A percentile compares a stretch with the other conserved stretches of the same genome.
Conservation (phyloP, 1,140 invertebrate genomes). For the Drosophila setifemur region DNA sequence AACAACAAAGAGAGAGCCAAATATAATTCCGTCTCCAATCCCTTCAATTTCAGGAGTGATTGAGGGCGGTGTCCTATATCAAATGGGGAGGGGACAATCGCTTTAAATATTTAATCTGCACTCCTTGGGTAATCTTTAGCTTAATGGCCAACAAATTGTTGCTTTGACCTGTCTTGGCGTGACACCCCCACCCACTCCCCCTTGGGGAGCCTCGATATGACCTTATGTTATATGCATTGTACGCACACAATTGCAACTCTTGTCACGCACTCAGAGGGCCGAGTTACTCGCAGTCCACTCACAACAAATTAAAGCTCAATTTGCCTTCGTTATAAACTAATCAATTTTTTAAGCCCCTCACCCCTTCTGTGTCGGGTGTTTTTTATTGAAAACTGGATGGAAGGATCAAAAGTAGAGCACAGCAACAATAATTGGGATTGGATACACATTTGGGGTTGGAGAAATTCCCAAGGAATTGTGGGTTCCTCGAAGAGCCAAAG, state of each 20-base stretch:
- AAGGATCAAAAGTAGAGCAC: constrained; percentile 32
- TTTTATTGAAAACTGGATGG: constrained; percentile 36
- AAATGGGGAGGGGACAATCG: background rate
- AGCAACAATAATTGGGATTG: constrained; percentile 13
- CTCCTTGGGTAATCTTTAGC: constrained; percentile 30
- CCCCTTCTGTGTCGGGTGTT: background rate
- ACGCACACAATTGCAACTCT: background rate
- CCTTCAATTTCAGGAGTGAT: constrained; percentile 2
- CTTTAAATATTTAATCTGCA: constrained; percentile 52
- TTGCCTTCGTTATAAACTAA: constrained; percentile 61
- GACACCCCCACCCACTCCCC: constrained; percentile 1
- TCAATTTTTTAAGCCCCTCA: constrained; percentile 34
- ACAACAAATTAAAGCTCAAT: constrained; percentile 56
- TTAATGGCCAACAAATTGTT: constrained; percentile 50
- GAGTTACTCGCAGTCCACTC: constrained; percentile 14
- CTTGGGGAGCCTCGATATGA: constrained; percentile 1
- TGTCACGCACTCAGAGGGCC: constrained; percentile 36
- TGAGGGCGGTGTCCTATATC: background rate
- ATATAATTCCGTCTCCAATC: constrained; percentile 34
- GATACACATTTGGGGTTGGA: background rate
- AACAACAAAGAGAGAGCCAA: constrained; percentile 30
- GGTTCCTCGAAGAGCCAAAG: background rate
- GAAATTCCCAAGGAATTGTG: background rate
- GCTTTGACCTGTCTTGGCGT: constrained; percentile 21
- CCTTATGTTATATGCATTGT: constrained; percentile 41